A percentile compares a stretch with the other conserved stretches of the same genome.
phyloP scores from a whole-genome alignment of 2,797 vertebrate species.

The Pseudochirops cupreus region DNA sequence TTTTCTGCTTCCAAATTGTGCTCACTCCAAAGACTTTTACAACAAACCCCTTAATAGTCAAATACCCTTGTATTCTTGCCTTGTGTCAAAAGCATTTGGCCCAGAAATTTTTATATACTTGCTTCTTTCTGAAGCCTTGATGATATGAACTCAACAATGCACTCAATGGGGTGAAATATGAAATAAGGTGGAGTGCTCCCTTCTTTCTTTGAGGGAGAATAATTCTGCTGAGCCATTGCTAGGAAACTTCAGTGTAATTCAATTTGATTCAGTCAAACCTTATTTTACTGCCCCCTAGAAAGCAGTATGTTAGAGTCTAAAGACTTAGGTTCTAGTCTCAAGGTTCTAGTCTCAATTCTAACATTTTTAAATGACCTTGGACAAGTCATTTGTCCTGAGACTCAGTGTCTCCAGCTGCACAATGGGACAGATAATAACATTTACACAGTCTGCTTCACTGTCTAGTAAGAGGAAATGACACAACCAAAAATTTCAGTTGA shows the following conservation, averaged over 20 bases:
- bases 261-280: neutral
- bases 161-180: neutral
- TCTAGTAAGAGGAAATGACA: neutral
- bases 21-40: neutral
- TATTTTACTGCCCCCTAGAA: too few relatives aligned
- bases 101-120: neutral
- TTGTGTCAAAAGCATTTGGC: neutral
- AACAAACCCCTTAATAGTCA: neutral
- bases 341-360: too few relatives aligned
- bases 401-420: neutral
- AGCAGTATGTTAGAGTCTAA: neutral
- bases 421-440: neutral
- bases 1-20: neutral
- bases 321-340: neutral
- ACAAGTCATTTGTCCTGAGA: neutral
- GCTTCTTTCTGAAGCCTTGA: neutral
- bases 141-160: neutral
- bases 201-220: neutral
- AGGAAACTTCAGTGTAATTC: neutral
- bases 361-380: neutral
- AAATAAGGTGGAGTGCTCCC: neutral
- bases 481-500: neutral
- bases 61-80: neutral
- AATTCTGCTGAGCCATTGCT: too few relatives aligned
- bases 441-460: neutral